Conservation (phyloP, 2,113 vertebrate genomes). For the Emydura subglobosa region DNA sequence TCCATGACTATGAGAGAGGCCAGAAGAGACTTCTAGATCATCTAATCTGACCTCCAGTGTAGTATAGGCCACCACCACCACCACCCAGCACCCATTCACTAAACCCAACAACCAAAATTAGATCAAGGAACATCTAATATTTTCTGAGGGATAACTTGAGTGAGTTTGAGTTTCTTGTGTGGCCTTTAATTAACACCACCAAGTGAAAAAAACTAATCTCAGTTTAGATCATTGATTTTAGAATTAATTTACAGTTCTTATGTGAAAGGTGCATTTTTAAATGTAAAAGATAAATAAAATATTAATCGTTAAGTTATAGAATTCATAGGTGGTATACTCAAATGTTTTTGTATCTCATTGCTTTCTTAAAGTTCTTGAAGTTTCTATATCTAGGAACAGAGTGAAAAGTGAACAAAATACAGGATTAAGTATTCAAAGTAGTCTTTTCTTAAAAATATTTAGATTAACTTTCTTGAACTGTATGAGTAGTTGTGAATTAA, state of each 20-base stretch:
- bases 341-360: background rate
- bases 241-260: background rate
- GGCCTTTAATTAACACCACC: background rate
- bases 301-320: background rate
- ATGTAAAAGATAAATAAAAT: background rate
- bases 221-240: background rate
- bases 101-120: background rate
- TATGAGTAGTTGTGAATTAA: background rate
- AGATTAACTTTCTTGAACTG: background rate
- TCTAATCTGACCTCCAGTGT: background rate
- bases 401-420: background rate
- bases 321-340: background rate
- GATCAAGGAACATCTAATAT: background rate
- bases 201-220: background rate
- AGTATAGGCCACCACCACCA: background rate
- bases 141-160: background rate
- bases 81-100: background rate
- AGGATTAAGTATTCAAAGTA: background rate
- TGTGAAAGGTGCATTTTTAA: background rate
- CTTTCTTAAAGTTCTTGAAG: background rate
- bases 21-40: background rate
- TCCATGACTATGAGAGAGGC: background rate
- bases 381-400: background rate
- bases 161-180: background rate
- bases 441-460: background rate